Conservation (phyloP, 2,888 invertebrate genomes). For the Cryptus armator region DNA sequence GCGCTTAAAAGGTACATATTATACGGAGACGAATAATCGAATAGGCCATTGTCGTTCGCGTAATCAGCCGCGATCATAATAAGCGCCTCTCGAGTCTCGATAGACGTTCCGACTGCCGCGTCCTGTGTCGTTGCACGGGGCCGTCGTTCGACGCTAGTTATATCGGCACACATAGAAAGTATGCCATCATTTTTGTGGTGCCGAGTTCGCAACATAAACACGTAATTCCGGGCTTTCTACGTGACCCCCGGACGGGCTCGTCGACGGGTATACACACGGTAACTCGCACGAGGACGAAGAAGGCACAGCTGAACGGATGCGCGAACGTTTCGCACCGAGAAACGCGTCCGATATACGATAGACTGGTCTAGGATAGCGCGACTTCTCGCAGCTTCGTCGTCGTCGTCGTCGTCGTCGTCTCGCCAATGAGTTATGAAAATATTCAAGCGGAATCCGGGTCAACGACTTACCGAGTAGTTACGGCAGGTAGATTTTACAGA, state of each 20-base stretch:
- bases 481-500: conserved; percentile 27
- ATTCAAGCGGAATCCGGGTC: conserved; percentile 50
- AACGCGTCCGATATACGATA: conserved; percentile 4
- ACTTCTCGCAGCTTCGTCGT: neutral
- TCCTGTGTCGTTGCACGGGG: neutral
- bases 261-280: neutral
- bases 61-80: conserved; percentile 57
- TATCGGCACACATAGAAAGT: conserved; percentile 54
- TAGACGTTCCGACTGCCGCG: conserved; percentile 5
- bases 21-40: neutral
- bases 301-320: neutral
- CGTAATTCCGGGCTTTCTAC: conserved; percentile 70
- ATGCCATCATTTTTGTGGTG: conserved; percentile 65
- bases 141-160: conserved; percentile 10
- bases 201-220: conserved; percentile 44
- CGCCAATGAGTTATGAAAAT: conserved; percentile 47
- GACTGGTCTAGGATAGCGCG: conserved; percentile 18
- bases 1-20: neutral
- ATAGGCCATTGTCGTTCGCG: conserved; percentile 26
- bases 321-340: neutral
- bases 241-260: conserved; percentile 42
- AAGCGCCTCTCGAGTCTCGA: conserved; percentile 22
- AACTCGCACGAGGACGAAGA: conserved; percentile 22
- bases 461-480: conserved; percentile 43
- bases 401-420: neutral